Percentiles rank a stretch among this genome's conserved stretches.
These are phyloP conservation scores for Xylota sylvarum DNA, from an alignment of 2,888 invertebrate genomes.

Conservation along the genomic window DNA sequence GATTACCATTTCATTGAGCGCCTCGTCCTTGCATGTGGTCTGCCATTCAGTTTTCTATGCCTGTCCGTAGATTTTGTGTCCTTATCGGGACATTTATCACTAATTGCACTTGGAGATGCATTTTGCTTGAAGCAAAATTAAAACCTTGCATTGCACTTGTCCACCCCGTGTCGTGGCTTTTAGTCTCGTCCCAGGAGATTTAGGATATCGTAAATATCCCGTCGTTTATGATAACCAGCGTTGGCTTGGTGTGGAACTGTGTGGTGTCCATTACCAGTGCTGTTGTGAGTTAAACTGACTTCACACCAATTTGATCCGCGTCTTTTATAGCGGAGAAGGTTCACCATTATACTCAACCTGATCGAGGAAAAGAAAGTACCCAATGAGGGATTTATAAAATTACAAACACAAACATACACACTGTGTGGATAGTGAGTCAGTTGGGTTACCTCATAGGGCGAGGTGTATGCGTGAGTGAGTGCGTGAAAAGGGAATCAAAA, in stretches of 20 bases:
- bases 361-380: conserved; percentile 27
- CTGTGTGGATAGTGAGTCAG: conserved; percentile 13
- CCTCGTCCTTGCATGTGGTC: conserved; percentile 34
- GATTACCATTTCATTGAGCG: conserved; percentile 27
- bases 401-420: conserved; percentile 8
- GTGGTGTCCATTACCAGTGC: conserved; percentile 69
- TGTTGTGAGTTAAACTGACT: conserved; percentile 76
- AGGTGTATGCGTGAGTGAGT: conserved; percentile 37
- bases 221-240: conserved; percentile 40
- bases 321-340: conserved; percentile 69
- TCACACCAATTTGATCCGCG: conserved; percentile 70
- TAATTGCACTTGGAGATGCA: conserved; percentile 67
- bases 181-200: conserved; percentile 73
- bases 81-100: conserved; percentile 71
- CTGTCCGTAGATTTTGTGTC: conserved; percentile 56
- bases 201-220: conserved; percentile 58
- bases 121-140: conserved; percentile 62
- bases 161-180: conserved; percentile 70
- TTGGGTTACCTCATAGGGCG: conserved; percentile 11
- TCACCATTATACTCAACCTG: conserved; percentile 17
- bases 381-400: conserved; percentile 29
- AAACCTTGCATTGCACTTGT: conserved; percentile 70
- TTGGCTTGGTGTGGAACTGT: conserved; percentile 38
- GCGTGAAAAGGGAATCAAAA: conserved; percentile 66
- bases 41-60: conserved; percentile 4